These are phyloP conservation scores for Nasua narica DNA, from an alignment of 2,797 vertebrate species.

Conservation along the genomic window DNA sequence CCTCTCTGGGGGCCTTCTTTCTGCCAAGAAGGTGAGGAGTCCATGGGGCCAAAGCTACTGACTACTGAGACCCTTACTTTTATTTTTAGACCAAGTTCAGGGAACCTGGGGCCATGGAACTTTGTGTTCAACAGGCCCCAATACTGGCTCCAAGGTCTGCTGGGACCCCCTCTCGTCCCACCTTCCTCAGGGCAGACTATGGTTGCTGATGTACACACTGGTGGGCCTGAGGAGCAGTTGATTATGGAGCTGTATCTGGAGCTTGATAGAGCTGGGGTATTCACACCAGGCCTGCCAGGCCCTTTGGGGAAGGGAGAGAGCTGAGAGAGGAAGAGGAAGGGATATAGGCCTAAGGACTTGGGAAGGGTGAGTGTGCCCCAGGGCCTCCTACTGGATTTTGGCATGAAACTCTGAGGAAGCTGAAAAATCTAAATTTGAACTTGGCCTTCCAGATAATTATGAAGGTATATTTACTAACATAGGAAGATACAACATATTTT, in stretches of 20 bases:
- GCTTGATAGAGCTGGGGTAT: neutral
- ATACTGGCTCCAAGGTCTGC: neutral
- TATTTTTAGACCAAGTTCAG: neutral
- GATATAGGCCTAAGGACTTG: neutral
- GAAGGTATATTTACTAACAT: neutral
- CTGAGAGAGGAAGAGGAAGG: neutral
- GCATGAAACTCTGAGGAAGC: neutral
- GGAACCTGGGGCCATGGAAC: neutral
- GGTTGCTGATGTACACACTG: fast-evolving
- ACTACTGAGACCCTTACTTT: neutral
- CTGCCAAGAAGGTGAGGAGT: neutral
- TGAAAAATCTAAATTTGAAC: neutral
- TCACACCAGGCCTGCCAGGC: neutral
- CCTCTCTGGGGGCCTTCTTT: fast-evolving
- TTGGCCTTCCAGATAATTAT: neutral
- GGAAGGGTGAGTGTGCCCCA: neutral
- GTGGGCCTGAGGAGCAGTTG: neutral
- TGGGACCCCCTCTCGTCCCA: neutral
- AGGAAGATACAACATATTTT: neutral
- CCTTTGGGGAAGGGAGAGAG: neutral
- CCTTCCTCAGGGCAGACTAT: neutral
- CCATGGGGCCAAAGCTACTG: neutral
- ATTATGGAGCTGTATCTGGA: neutral
- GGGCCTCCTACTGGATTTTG: neutral
- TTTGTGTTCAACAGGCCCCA: neutral